phyloP scores from a whole-genome alignment of 2,888 invertebrate species.

The Halictus ligatus region DNA sequence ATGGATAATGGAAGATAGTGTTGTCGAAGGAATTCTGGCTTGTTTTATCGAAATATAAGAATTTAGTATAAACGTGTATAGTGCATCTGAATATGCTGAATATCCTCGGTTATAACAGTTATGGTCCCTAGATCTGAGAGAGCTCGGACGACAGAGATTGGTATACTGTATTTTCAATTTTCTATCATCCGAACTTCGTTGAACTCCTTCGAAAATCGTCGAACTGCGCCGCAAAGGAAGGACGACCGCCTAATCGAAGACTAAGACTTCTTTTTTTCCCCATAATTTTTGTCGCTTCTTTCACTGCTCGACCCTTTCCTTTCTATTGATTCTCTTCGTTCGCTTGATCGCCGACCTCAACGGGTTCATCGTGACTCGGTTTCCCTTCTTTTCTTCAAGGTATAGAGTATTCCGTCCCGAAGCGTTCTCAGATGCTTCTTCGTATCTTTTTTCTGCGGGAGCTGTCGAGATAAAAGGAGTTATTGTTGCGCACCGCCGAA shows the following conservation, averaged over 20 bases:
- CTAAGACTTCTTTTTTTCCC: background rate
- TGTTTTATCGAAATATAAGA: no score
- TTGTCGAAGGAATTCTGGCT: no score
- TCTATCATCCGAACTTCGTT: no score
- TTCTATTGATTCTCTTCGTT: background rate
- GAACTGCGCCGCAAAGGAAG: background rate
- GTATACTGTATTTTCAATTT: no score
- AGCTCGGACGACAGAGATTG: no score
- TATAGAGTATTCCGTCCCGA: constrained; percentile 15
- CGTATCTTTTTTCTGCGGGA: constrained; percentile 7
- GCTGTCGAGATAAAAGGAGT: background rate
- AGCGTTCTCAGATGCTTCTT: constrained; percentile 15
- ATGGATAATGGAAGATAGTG: no score
- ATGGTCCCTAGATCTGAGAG: no score
- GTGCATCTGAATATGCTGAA: no score
- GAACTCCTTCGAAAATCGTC: background rate
- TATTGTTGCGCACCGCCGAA: background rate
- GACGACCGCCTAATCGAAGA: background rate
- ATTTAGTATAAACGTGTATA: no score
- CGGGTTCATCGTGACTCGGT: background rate
- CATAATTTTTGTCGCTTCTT: background rate
- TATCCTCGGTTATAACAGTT: no score
- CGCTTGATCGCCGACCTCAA: background rate
- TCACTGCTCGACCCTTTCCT: background rate
- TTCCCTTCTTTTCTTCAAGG: background rate